Percentiles rank a stretch among this genome's conserved stretches.
Evolutionary conservation across 2,797 vertebrate genomes (phyloP).

Genomic region (Rhynchonycteris naso): DNA sequence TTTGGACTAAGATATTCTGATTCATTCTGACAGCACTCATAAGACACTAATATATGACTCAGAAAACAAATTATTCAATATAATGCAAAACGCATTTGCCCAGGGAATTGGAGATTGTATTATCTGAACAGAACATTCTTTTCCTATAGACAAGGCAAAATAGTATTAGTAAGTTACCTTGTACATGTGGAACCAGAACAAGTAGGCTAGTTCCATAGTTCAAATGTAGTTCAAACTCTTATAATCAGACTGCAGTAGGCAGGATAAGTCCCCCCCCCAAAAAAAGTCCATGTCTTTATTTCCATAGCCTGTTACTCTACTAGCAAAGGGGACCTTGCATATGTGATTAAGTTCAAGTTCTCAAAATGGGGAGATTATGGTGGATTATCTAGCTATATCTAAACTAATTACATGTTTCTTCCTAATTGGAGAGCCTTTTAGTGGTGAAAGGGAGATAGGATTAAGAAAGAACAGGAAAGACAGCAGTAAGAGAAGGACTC

Average conservation of each 20-base stretch:
- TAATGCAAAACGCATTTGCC: constrained; percentile 38
- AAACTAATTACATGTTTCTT: not conserved
- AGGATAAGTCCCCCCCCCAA: not conserved
- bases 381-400: not conserved
- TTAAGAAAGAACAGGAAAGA: constrained; percentile 3
- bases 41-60: constrained; percentile 59
- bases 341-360: not conserved
- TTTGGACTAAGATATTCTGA: constrained; percentile 66
- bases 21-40: constrained; percentile 67
- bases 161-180: constrained; percentile 50
- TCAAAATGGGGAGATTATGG: not conserved
- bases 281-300: not conserved
- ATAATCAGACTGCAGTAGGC: not conserved
- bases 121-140: not conserved
- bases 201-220: not conserved
- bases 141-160: constrained; percentile 50
- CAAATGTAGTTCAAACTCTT: not conserved
- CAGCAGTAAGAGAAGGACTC: not conserved
- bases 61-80: constrained; percentile 67
- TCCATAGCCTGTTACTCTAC: not conserved
- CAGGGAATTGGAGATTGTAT: not conserved
- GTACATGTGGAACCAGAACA: constrained; percentile 12
- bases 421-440: not conserved
- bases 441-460: not conserved
- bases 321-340: not conserved